phyloP scores from a whole-genome alignment of 1,140 invertebrate species.

The Artemia franciscana region DNA sequence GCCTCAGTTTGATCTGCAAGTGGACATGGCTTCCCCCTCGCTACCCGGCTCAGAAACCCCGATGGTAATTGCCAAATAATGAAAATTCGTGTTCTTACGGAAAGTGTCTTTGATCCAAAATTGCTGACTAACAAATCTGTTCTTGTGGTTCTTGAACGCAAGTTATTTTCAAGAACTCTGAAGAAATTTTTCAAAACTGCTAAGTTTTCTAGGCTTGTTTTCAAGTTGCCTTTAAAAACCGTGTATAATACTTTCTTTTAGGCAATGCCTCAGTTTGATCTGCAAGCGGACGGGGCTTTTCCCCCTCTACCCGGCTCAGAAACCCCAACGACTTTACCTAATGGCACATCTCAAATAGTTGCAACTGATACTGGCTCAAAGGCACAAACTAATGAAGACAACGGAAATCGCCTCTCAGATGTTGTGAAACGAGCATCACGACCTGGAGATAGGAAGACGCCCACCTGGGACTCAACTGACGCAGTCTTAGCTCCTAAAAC shows the following conservation, averaged over 20 bases:
- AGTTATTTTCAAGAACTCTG: too few relatives aligned
- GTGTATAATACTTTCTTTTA: neutral
- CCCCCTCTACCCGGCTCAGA: conserved; percentile 45
- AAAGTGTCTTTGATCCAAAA: too few relatives aligned
- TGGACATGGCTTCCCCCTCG: conserved; percentile 46
- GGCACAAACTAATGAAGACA: neutral
- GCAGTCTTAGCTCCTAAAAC: neutral
- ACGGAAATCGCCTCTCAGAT: conserved; percentile 36
- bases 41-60: conserved; percentile 32
- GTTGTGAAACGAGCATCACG: conserved; percentile 52
- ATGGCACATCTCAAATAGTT: conserved; percentile 7
- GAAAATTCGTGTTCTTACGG: too few relatives aligned
- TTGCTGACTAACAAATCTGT: too few relatives aligned
- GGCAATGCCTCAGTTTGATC: conserved; percentile 34
- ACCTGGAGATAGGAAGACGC: conserved; percentile 14
- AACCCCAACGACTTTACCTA: conserved; percentile 11
- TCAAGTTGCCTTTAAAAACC: neutral
- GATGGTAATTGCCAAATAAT: too few relatives aligned
- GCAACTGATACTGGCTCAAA: conserved; percentile 4
- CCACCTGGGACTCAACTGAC: neutral
- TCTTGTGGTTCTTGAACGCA: too few relatives aligned
- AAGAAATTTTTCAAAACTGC: too few relatives aligned
- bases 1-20: conserved; percentile 48
- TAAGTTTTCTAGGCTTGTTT: too few relatives aligned
- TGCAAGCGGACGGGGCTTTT: conserved; percentile 46